Conservation (phyloP, 2,797 vertebrate species). For the Sciurus carolinensis region DNA sequence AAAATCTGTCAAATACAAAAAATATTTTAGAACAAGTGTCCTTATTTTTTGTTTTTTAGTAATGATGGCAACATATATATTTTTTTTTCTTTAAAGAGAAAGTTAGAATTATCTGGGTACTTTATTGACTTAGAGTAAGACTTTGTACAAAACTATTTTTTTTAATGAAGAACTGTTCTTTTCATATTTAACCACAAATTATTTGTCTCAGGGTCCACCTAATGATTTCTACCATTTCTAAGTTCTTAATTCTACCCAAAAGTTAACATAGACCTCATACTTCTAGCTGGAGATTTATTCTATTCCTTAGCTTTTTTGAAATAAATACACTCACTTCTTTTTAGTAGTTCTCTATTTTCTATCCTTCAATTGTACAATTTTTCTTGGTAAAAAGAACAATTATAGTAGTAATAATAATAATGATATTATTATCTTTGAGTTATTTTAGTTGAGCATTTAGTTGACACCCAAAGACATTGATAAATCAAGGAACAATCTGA, state of each 20-base stretch:
- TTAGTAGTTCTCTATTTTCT: background rate
- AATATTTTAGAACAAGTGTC: background rate
- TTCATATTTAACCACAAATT: background rate
- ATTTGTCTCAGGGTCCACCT: background rate
- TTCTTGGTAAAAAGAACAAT: background rate
- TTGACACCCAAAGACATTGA: background rate
- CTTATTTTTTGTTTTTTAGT: conserved; percentile 12
- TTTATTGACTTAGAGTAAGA: background rate
- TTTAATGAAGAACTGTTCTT: background rate
- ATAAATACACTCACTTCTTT: background rate
- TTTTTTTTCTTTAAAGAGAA: background rate
- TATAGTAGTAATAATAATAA: background rate
- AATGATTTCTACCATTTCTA: background rate
- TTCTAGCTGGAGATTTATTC: background rate
- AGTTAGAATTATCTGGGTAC: background rate
- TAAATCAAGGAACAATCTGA: background rate
- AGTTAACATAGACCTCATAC: background rate
- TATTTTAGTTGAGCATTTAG: background rate
- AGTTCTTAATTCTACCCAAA: background rate
- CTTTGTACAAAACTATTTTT: background rate
- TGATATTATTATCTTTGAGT: background rate
- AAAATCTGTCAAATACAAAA: background rate
- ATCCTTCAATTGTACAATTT: background rate
- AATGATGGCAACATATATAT: background rate
- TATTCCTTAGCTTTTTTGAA: background rate